A percentile compares a stretch with the other conserved stretches of the same genome.
Conservation (phyloP, 2,888 invertebrate species). For the Rhorus exstirpatorius region DNA sequence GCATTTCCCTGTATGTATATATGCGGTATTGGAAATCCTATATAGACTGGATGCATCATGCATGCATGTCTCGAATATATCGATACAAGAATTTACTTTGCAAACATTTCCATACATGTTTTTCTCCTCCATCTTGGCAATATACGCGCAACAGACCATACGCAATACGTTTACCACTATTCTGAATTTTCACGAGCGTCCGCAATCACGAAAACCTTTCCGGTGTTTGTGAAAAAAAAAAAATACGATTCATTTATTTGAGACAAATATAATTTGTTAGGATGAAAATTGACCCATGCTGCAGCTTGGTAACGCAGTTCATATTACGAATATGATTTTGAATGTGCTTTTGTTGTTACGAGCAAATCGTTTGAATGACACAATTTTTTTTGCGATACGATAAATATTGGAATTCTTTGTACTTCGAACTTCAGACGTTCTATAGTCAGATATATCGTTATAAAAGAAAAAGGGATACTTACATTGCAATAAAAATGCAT, state of each 20-base stretch:
- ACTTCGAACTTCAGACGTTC: no score
- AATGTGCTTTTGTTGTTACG: no score
- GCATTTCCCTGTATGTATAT: not conserved
- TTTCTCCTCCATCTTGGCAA: constrained; percentile 2
- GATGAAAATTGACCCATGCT: not conserved
- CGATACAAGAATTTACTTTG: constrained; percentile 31
- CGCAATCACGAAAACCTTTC: not conserved
- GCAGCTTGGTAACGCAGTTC: no score
- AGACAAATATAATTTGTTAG: not conserved
- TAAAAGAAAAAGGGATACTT: no score
- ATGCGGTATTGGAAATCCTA: not conserved
- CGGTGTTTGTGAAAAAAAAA: not conserved
- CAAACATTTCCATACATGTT: constrained; percentile 25
- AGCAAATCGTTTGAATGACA: no score
- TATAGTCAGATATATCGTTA: no score
- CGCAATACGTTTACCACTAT: not conserved
- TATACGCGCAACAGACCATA: not conserved
- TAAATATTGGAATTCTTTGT: no score
- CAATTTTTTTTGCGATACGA: no score
- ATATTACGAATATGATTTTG: no score
- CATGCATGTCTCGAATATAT: constrained; percentile 21
- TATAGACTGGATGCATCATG: not conserved
- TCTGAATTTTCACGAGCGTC: not conserved
- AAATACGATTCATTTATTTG: no score
- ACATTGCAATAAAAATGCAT: no score